These are phyloP conservation scores for Ambastaia sidthimunki DNA, from an alignment of 2,797 vertebrate species.

Conservation along the genomic window DNA sequence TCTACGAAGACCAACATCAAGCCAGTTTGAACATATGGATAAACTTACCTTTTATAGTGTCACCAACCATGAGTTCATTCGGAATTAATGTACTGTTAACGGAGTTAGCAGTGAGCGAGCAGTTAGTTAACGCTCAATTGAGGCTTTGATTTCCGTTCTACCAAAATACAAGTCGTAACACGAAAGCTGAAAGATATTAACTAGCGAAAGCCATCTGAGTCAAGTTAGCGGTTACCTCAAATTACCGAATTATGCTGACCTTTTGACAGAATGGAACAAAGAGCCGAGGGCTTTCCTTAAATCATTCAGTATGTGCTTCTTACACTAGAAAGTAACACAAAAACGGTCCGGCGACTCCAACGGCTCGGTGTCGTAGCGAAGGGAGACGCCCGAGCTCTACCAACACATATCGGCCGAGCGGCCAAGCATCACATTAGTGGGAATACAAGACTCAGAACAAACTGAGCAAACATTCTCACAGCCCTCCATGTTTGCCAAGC, in stretches of 20 bases:
- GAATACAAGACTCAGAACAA: slow-evolving; percentile 51
- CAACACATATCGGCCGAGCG: slow-evolving; percentile 56
- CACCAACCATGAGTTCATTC: slow-evolving; percentile 33
- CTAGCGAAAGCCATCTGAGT: slow-evolving; percentile 39
- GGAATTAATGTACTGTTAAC: slow-evolving; percentile 37
- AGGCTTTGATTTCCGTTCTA: slow-evolving; percentile 42
- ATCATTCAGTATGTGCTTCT: slow-evolving; percentile 25
- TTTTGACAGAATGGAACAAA: slow-evolving; percentile 27
- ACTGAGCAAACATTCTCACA: slow-evolving; percentile 53
- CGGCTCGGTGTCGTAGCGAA: not conserved
- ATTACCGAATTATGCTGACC: slow-evolving; percentile 29
- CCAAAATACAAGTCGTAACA: slow-evolving; percentile 22
- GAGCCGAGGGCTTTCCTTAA: slow-evolving; percentile 32
- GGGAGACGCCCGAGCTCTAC: slow-evolving; percentile 41
- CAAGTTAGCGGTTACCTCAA: slow-evolving; percentile 37
- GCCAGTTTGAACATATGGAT: slow-evolving; percentile 34
- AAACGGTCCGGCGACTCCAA: not conserved
- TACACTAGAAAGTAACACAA: not conserved
- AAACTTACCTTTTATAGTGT: slow-evolving; percentile 34
- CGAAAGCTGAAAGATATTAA: slow-evolving; percentile 32
- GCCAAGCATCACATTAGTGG: slow-evolving; percentile 58
- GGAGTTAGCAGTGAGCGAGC: slow-evolving; percentile 19
- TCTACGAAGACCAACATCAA: slow-evolving; percentile 13
- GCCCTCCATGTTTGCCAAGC: slow-evolving; percentile 32
- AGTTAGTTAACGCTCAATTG: slow-evolving; percentile 43